Conservation (phyloP, 1,140 invertebrate species). For the Zaprionus ghesquierei region DNA sequence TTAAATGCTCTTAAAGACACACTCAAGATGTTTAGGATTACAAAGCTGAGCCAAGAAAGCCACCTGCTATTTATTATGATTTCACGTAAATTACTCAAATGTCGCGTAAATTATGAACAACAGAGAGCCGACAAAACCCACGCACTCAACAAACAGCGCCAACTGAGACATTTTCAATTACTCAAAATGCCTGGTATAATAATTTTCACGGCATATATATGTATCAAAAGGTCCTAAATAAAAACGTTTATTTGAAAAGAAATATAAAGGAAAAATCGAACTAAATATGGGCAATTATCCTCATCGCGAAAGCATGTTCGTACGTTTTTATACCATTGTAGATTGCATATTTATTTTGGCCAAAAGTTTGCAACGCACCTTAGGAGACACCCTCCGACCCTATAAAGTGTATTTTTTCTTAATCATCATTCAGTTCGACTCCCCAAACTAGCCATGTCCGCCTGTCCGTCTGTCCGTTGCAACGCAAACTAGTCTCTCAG, state of each 20-base stretch:
- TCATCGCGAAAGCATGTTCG: no score
- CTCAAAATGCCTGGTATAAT: slow-evolving; percentile 32
- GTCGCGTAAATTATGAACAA: slow-evolving; percentile 34
- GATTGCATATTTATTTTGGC: no score
- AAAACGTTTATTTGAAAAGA: neutral
- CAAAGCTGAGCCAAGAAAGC: slow-evolving; percentile 4
- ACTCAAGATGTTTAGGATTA: neutral
- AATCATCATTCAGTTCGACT: no score
- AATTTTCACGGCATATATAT: slow-evolving; percentile 5
- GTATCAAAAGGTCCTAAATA: neutral
- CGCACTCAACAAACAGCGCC: slow-evolving; percentile 2
- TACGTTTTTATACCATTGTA: no score
- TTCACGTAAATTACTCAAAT: slow-evolving; percentile 37
- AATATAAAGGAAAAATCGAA: neutral
- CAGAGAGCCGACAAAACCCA: slow-evolving; percentile 4
- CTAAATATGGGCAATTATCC: no score
- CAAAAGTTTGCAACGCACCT: no score
- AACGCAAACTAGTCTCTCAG: no score
- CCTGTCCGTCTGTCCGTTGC: no score
- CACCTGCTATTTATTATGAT: slow-evolving; percentile 34
- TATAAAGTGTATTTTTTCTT: no score
- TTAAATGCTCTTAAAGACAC: neutral
- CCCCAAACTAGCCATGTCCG: no score
- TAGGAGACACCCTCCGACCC: no score
- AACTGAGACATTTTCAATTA: slow-evolving; percentile 33